Conservation (phyloP, 2,797 vertebrate genomes). For the Hapalemur alaotrensis region DNA sequence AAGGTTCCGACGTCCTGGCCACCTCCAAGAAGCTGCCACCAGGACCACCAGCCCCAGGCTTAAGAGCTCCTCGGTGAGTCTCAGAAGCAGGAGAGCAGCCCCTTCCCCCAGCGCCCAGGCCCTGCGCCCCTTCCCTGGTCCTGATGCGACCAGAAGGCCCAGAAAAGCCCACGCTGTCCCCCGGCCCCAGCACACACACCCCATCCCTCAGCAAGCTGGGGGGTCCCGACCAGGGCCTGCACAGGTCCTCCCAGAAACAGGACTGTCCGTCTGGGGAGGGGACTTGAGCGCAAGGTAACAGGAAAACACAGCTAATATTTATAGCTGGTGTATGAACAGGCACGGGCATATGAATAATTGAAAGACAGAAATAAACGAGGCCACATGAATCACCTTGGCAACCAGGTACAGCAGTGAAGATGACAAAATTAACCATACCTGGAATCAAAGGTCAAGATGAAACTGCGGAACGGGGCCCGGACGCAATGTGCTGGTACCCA, state of each 20-base stretch:
- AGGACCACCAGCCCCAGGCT: not conserved
- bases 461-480: fast-evolving
- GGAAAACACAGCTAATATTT: not conserved
- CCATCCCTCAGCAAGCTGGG: too few species aligned
- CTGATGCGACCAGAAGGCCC: not conserved
- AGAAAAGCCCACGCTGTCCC: fast-evolving
- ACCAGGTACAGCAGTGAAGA: not conserved
- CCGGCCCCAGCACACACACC: fast-evolving
- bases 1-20: fast-evolving
- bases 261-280: not conserved
- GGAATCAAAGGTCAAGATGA: not conserved
- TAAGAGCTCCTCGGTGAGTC: fast-evolving
- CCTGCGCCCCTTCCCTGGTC: fast-evolving
- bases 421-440: not conserved
- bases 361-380: not conserved
- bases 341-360: not conserved
- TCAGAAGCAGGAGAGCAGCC: not conserved
- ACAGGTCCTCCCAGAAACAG: not conserved
- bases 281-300: not conserved
- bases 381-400: not conserved
- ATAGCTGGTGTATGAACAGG: fast-evolving
- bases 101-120: fast-evolving
- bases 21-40: fast-evolving
- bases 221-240: not conserved
- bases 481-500: fast-evolving